phyloP scores from a whole-genome alignment of 2,888 invertebrate species.

The Phyllotreta striolata region DNA sequence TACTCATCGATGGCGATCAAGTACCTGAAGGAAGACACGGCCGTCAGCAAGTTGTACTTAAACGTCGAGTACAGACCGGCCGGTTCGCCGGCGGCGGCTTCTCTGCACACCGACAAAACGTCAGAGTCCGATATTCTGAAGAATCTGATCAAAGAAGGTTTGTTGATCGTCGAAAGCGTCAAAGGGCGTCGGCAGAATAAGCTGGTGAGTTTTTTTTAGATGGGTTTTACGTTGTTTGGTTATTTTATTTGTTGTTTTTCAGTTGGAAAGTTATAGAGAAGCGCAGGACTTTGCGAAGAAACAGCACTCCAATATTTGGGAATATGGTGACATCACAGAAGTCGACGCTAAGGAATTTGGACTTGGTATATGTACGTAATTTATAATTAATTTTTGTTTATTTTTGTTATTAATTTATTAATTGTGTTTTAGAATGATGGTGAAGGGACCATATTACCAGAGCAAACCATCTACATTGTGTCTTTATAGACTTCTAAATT shows the following conservation, averaged over 20 bases:
- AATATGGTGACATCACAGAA: slow-evolving; percentile 97
- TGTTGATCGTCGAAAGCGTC: slow-evolving; percentile 79
- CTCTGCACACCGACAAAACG: slow-evolving; percentile 62
- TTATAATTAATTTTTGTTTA: neutral
- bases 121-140: slow-evolving; percentile 76
- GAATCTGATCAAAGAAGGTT: slow-evolving; percentile 85
- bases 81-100: slow-evolving; percentile 66
- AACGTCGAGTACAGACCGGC: slow-evolving; percentile 80
- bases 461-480: slow-evolving; percentile 39
- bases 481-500: slow-evolving; percentile 39
- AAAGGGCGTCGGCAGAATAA: slow-evolving; percentile 83
- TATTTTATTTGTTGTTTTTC: slow-evolving; percentile 45
- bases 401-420: neutral
- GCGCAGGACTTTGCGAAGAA: slow-evolving; percentile 89
- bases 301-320: slow-evolving; percentile 91
- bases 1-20: slow-evolving; percentile 74
- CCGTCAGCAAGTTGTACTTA: slow-evolving; percentile 79
- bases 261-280: slow-evolving; percentile 80
- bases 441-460: slow-evolving; percentile 39
- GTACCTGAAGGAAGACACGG: slow-evolving; percentile 63
- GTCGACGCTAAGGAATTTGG: slow-evolving; percentile 86
- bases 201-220: slow-evolving; percentile 64
- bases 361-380: slow-evolving; percentile 53
- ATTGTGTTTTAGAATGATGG: slow-evolving; percentile 31
- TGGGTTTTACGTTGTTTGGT: neutral